phyloP scores from a whole-genome alignment of 2,113 vertebrate species.

The Corythornis vintsioides region DNA sequence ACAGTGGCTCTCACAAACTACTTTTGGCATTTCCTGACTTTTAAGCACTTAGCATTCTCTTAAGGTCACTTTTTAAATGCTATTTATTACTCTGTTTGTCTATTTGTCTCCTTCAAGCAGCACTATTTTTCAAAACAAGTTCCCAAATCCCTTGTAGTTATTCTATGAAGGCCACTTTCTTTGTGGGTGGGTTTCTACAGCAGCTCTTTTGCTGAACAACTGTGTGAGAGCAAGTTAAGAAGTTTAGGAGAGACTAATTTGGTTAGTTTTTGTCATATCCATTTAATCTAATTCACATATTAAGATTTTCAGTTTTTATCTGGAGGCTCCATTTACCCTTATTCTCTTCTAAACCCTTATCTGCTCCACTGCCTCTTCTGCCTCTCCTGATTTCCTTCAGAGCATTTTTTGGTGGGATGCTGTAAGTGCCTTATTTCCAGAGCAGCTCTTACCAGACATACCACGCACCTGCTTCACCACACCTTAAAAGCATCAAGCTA shows the following conservation, averaged over 20 bases:
- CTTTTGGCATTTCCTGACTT: constrained; percentile 47
- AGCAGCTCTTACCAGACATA: neutral
- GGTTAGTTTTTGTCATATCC: neutral
- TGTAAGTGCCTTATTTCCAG: accelerated
- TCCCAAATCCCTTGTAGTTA: neutral
- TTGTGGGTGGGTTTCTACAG: neutral
- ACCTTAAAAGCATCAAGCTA: neutral
- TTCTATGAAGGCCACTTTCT: neutral
- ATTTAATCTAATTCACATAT: neutral
- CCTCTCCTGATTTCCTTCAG: neutral
- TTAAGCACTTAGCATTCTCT: constrained; percentile 25
- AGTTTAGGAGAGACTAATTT: neutral
- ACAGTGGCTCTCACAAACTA: neutral
- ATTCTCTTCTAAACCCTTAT: neutral
- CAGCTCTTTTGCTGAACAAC: neutral
- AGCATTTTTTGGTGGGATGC: neutral
- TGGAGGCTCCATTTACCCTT: neutral
- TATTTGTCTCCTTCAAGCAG: neutral
- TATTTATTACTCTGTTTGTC: neutral
- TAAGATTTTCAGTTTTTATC: neutral
- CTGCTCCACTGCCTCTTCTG: neutral
- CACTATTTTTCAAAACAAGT: neutral
- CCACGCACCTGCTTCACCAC: neutral
- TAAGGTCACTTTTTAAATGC: constrained; percentile 19
- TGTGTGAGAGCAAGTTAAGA: accelerated